Conservation (phyloP, 2,888 invertebrate species). For the Caenorhabditis angaria region DNA sequence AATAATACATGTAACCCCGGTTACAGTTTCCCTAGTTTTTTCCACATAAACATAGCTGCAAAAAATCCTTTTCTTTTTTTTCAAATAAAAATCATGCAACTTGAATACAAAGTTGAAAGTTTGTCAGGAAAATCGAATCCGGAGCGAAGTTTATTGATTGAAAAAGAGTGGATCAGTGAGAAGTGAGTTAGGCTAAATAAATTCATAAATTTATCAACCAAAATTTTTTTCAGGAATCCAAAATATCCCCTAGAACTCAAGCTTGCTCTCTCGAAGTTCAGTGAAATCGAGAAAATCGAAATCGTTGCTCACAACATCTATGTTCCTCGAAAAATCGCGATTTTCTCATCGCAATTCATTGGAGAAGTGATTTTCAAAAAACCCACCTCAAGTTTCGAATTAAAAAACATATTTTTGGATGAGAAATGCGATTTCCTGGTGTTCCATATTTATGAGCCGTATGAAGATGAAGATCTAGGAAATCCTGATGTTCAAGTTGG, state of each 20-base stretch:
- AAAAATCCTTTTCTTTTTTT: no score
- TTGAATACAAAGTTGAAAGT: background rate
- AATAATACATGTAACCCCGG: background rate
- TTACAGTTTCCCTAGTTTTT: background rate
- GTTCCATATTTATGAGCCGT: constrained; percentile 31
- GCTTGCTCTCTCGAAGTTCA: constrained; percentile 33
- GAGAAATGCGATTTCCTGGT: constrained; percentile 37
- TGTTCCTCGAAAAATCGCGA: constrained; percentile 41
- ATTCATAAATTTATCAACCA: constrained; percentile 18
- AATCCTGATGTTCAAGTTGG: constrained; percentile 50
- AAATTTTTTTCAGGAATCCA: background rate
- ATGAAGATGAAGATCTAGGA: constrained; percentile 37
- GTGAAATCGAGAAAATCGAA: constrained; percentile 53
- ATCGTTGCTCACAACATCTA: constrained; percentile 54
- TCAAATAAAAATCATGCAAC: background rate
- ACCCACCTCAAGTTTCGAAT: constrained; percentile 44
- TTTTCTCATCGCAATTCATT: constrained; percentile 26
- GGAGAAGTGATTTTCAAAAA: constrained; percentile 46
- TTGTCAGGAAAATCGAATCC: background rate
- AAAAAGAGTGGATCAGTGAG: constrained; percentile 51
- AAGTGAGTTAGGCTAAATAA: constrained; percentile 31
- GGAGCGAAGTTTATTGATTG: constrained; percentile 9
- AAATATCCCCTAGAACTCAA: constrained; percentile 45
- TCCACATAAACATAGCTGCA: no score
- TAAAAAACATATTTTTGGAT: constrained; percentile 58